Conservation (phyloP, 1,140 invertebrate genomes). For the Drosophila nasuta region DNA sequence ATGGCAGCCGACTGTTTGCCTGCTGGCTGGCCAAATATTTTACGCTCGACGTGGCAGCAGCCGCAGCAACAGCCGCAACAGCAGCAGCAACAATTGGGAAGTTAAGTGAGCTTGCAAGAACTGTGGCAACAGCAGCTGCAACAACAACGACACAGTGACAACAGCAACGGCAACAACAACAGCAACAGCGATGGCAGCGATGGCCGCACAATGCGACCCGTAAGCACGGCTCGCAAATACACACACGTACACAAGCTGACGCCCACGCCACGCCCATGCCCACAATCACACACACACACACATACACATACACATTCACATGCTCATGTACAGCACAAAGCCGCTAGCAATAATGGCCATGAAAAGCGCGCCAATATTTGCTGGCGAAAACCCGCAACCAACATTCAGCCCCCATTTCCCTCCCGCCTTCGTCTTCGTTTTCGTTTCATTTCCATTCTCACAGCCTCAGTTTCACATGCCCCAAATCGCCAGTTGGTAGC, state of each 20-base stretch:
- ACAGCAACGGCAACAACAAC: background rate
- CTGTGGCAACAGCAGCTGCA: constrained; percentile 3
- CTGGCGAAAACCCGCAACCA: background rate
- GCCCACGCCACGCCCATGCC: background rate
- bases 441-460: background rate
- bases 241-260: constrained; percentile 5
- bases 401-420: background rate
- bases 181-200: constrained; percentile 22
- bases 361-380: constrained; percentile 36
- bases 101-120: constrained; percentile 32
- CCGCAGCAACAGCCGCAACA: constrained; percentile 17
- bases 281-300: background rate
- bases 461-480: background rate
- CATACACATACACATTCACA: background rate
- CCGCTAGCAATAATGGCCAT: constrained; percentile 24
- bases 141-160: constrained; percentile 7
- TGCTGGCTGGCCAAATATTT: constrained; percentile 59
- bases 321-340: constrained; percentile 4
- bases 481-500: constrained; percentile 14
- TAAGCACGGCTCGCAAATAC: background rate
- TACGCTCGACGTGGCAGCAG: constrained; percentile 54
- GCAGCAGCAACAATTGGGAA: constrained; percentile 26
- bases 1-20: constrained; percentile 20
- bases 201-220: constrained; percentile 12
- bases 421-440: background rate